phyloP scores from a whole-genome alignment of 2,888 invertebrate species.

The Pantelozetes paolii region DNA sequence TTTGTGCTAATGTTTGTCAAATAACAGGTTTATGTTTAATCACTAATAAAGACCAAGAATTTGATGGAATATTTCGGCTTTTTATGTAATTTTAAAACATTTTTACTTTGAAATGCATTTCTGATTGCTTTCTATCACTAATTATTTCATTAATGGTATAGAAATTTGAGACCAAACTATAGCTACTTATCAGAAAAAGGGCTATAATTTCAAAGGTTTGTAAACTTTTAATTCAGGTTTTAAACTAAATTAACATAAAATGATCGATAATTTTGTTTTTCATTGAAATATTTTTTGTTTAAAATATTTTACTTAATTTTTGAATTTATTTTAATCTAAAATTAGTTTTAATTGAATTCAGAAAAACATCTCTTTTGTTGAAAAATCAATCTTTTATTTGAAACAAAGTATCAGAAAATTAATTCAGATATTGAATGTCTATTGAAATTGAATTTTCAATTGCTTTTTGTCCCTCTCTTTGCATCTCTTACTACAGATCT shows the following conservation, averaged over 20 bases:
- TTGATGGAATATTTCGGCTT: neutral
- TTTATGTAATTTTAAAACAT: neutral
- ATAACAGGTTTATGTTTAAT: neutral
- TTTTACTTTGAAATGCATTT: neutral
- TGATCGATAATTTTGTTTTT: neutral
- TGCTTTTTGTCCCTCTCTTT: neutral
- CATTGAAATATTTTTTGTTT: neutral
- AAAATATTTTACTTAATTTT: neutral
- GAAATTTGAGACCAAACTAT: no score
- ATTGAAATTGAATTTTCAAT: neutral
- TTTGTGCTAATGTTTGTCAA: neutral
- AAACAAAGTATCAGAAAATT: no score
- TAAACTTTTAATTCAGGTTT: slow-evolving; percentile 20
- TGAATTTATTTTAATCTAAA: neutral
- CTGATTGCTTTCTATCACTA: neutral
- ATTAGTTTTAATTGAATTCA: neutral
- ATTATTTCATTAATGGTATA: slow-evolving; percentile 1
- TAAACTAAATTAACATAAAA: neutral
- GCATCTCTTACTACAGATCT: no score
- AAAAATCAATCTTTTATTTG: no score
- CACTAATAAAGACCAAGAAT: neutral
- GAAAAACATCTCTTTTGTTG: no score
- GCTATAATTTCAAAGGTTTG: slow-evolving; percentile 26
- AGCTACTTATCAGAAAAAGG: neutral
- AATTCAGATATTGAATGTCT: neutral